Conservation (phyloP, 2,113 vertebrate species). For the Cyprinodon variegatus region DNA sequence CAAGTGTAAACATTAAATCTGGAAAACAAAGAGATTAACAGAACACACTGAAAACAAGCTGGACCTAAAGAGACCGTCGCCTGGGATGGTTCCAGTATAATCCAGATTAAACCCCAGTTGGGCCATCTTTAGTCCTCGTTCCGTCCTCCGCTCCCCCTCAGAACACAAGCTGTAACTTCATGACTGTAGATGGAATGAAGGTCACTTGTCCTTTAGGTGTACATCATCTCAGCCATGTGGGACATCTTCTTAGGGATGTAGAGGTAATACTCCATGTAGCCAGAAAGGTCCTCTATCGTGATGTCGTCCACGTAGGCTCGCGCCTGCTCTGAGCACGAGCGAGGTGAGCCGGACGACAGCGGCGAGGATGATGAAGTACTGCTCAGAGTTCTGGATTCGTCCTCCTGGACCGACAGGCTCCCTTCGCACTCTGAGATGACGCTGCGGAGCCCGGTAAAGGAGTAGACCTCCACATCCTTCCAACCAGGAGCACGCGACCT, state of each 20-base stretch:
- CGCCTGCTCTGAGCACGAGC: constrained; percentile 96
- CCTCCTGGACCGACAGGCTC: constrained; percentile 70
- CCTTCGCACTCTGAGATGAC: constrained; percentile 85
- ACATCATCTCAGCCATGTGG: constrained; percentile 99
- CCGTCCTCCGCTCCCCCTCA: neutral
- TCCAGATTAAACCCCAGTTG: neutral
- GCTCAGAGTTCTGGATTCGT: constrained; percentile 83
- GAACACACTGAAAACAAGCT: constrained; percentile 10
- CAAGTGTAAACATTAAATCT: constrained; percentile 47
- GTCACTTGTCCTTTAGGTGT: constrained; percentile 83
- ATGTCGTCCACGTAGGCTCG: constrained; percentile 94
- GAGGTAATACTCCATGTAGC: constrained; percentile 97
- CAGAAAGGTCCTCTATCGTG: constrained; percentile 97
- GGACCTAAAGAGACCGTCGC: constrained; percentile 10
- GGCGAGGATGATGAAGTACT: neutral
- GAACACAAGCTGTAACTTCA: neutral
- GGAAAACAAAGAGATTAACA: constrained; percentile 14
- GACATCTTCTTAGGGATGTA: constrained; percentile 99
- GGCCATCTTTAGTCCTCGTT: neutral
- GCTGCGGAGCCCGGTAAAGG: constrained; percentile 91
- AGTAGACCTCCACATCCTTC: constrained; percentile 92
- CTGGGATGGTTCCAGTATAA: neutral
- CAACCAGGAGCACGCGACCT: constrained; percentile 81
- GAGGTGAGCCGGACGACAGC: constrained; percentile 82
- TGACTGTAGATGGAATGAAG: constrained; percentile 15